Evolutionary conservation across 2,797 vertebrate genomes (phyloP), one percentile per base, ranked within the genome.

Genomic region (Prionace glauca): DNA sequence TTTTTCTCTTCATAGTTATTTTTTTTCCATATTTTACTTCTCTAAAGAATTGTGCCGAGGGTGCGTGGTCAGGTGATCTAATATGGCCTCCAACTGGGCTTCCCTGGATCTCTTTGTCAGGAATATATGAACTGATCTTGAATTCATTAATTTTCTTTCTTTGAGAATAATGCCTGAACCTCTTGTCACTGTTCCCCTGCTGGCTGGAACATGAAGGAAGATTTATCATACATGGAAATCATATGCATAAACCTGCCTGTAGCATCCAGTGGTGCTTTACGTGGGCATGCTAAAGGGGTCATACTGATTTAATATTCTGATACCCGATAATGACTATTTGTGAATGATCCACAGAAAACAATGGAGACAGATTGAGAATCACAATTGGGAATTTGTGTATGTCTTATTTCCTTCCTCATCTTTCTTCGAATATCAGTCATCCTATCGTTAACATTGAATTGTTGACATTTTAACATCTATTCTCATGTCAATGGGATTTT

Each of bases 121-220:
- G 87, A 20, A 36, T 92, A 18, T 18, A 10, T 92, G 90, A 41
- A 36, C 36, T 24, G n/a, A n/a, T 45, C 65, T 41, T 92, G 90
- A 92, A 92, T 92, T 92, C 11, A 92, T 92, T 92, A 4, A 69
- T 92, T 69, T 69, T 67, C 65, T 69, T 69, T 62, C n/a, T 20
- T 69, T 24, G 62, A 24, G n/a, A 62, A 92, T 69, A 41, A 69
- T 69, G 10, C 20, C 62, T 18, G 22, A 69, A 69, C 65, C 81
- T 84, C 81, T 22, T 22, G 41, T 84, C 81, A 84, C 41, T 12
- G 65, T 92, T 69, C 65, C n/a, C n/a, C n/a, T 69, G 90, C 90
- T 41, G 90, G n/a, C n/a, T 26, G 62, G 20, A 92, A 69, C 18
- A 24, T 24, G 36, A 92, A 69, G 65, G 90, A 22, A 69, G 36